phyloP scores from a whole-genome alignment of 2,797 vertebrate species.

The Champsocephalus gunnari region DNA sequence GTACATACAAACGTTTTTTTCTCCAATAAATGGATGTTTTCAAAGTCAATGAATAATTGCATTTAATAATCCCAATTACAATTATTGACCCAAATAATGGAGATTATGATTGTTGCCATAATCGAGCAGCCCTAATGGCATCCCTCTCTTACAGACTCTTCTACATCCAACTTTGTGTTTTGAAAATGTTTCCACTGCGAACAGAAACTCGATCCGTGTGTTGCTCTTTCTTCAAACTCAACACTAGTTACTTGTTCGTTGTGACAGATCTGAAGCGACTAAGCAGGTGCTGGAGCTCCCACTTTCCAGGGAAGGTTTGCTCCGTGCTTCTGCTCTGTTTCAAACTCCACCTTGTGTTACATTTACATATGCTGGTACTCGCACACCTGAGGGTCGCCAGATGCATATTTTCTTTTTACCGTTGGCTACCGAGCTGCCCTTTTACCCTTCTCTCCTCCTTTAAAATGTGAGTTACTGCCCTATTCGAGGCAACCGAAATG shows the following conservation, averaged over 20 bases:
- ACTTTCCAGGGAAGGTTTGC: conserved; percentile 19
- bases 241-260: conserved; percentile 9
- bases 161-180: conserved; percentile 14
- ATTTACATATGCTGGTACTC: neutral
- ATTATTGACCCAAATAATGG: too few relatives aligned
- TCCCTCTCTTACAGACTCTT: neutral
- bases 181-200: neutral
- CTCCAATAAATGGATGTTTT: too few relatives aligned
- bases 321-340: conserved; percentile 8
- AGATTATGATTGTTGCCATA: too few relatives aligned
- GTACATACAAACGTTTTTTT: too few relatives aligned
- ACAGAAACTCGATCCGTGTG: neutral
- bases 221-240: conserved; percentile 7
- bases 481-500: neutral
- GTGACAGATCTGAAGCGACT: conserved; percentile 20
- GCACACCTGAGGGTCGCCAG: neutral
- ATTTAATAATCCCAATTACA: too few relatives aligned
- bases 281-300: conserved; percentile 15
- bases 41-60: too few relatives aligned
- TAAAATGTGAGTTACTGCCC: neutral
- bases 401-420: neutral
- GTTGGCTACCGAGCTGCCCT: neutral
- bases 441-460: neutral
- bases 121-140: neutral
- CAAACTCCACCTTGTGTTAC: neutral